phyloP scores from a whole-genome alignment of 1,140 invertebrate species.

The Drosophila willistoni region DNA sequence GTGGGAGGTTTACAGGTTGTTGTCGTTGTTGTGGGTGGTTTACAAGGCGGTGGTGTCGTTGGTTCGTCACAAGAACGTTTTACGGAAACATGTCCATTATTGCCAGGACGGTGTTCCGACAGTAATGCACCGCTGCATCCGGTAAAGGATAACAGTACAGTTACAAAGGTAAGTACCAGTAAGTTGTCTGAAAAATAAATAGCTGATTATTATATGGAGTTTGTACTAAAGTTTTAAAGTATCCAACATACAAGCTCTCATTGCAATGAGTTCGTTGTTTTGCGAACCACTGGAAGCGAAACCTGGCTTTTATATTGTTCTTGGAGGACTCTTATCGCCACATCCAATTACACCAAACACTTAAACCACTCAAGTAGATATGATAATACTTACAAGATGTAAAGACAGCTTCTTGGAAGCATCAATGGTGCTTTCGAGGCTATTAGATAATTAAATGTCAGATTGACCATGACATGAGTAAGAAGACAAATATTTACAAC shows the following conservation, averaged over 20 bases:
- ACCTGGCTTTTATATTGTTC: conserved; percentile 11
- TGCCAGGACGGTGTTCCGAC: too few relatives aligned
- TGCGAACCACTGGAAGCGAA: neutral
- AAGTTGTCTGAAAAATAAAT: conserved; percentile 41
- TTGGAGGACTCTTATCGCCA: conserved; percentile 3
- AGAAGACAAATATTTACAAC: neutral
- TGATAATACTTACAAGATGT: neutral
- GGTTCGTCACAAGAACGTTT: neutral
- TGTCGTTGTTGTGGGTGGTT: neutral
- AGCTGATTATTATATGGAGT: neutral
- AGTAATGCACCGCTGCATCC: conserved; percentile 7
- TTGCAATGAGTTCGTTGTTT: conserved; percentile 6
- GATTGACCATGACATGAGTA: neutral
- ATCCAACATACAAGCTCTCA: conserved; percentile 10
- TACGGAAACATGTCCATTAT: neutral
- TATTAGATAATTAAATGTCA: conserved; percentile 1
- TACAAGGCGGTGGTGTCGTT: neutral
- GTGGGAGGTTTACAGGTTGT: neutral
- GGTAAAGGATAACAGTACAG: conserved; percentile 32
- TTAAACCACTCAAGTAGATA: conserved; percentile 6
- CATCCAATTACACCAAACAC: conserved; percentile 1
- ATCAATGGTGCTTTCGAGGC: neutral
- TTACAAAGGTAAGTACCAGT: conserved; percentile 51
- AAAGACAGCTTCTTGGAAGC: conserved; percentile 3
- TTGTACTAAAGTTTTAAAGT: neutral